Evolutionary conservation across 2,113 vertebrate genomes (phyloP), one percentile per base, ranked within the genome.

Genomic region (Boulengerochromis microlepis): DNA sequence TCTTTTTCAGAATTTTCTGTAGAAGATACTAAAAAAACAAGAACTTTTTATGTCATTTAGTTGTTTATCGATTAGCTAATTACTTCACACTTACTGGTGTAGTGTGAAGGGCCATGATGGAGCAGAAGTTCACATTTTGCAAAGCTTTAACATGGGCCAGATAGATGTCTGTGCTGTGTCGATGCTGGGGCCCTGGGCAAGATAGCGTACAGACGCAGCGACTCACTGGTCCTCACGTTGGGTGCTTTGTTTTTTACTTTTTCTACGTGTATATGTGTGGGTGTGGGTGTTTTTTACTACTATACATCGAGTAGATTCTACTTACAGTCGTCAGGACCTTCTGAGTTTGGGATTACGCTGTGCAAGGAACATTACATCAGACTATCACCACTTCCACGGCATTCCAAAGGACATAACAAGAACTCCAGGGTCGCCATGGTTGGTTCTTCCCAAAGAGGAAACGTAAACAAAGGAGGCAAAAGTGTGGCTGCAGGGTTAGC

Each of bases 101-200:
- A 59, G 26, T 16, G 56, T 0, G 24, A 57, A 26, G 24, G 54
- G 54, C 54, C 54, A 29, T 57, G 7, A 57, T 57, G 0, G 54
- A 57, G 54, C 54, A 56, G 11, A 26, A 3, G 3, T 15, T 57
- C 24, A 57, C 54, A 57, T 57, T 57, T 57, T 57, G 12, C 54
- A 56, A 0, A 0, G 22, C 54, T 54, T 0, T 12, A 54, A 10
- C 0, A 0, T 54, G 4, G 53, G 53, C 53, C 53, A 54, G 0
- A 54, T 24, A 54, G 3, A 24, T 24, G 53, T 54, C 53, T 54
- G n/a, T 54, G 53, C 53, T 54, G 53, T 54, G 53, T 54, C 3
- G 19, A 52, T n/a, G 18, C 50, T 52, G 18, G 50, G 50, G 50
- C 18, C 50, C 50, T 2, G 2, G 50, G 18, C 8, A 52, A 52